Percentiles rank a stretch among this genome's conserved stretches.
phyloP scores from a whole-genome alignment of 2,797 vertebrate genomes.

The Sebastes glaucus region DNA sequence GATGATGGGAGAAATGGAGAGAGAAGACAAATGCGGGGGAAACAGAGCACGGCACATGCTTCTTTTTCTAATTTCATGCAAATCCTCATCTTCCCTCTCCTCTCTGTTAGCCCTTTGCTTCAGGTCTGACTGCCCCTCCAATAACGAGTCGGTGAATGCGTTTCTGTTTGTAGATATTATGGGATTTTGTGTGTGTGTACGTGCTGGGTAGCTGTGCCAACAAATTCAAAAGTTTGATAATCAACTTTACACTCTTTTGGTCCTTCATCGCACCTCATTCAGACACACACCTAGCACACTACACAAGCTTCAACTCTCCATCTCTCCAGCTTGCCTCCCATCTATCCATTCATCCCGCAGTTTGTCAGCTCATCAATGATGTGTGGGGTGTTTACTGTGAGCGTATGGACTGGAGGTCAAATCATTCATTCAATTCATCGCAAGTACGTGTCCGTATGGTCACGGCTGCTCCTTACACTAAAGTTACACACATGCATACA shows the following conservation, averaged over 20 bases:
- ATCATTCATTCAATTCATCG: slow-evolving; percentile 29
- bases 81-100: slow-evolving; percentile 25
- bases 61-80: slow-evolving; percentile 45
- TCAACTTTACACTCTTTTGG: neutral
- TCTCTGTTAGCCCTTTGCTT: slow-evolving; percentile 6
- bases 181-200: neutral
- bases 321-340: neutral
- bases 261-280: neutral
- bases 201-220: neutral
- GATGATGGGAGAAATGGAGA: slow-evolving; percentile 18
- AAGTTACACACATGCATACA: slow-evolving; percentile 6
- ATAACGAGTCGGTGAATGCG: neutral
- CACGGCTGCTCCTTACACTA: neutral
- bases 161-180: slow-evolving; percentile 3
- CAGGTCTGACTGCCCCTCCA: slow-evolving; percentile 11
- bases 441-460: slow-evolving; percentile 40
- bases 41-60: slow-evolving; percentile 25
- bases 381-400: slow-evolving; percentile 9
- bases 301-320: neutral
- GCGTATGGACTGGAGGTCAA: slow-evolving; percentile 8
- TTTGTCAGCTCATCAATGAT: slow-evolving; percentile 18
- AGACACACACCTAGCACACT: neutral
- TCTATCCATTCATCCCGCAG: neutral
- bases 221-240: neutral
- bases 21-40: slow-evolving; percentile 38